Evolutionary conservation across 2,797 vertebrate genomes (phyloP).

Genomic region (Dromococcyx pavoninus): DNA sequence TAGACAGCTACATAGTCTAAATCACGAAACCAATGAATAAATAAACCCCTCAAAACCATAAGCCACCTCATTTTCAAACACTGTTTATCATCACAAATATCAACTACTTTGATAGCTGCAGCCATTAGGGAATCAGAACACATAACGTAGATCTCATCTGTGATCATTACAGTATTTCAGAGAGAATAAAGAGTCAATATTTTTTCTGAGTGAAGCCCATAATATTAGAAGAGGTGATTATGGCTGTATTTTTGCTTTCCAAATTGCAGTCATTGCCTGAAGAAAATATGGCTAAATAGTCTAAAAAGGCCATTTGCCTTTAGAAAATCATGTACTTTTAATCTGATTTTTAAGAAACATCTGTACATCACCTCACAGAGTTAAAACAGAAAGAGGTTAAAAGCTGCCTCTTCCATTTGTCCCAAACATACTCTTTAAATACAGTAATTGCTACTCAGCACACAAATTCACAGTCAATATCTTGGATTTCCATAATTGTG

Average conservation of each 20-base stretch:
- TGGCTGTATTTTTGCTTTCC: background rate
- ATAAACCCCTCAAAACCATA: background rate
- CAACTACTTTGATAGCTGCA: conserved; percentile 9
- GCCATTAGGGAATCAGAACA: background rate
- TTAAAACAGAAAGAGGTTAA: background rate
- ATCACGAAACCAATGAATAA: background rate
- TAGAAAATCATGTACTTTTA: background rate
- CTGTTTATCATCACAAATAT: background rate
- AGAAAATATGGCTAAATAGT: background rate
- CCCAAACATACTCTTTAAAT: conserved; percentile 4
- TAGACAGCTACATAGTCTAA: background rate
- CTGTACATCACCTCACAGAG: background rate
- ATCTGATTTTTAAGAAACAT: background rate
- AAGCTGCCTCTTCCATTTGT: background rate
- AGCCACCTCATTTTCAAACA: background rate
- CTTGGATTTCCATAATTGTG: background rate
- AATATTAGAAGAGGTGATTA: background rate
- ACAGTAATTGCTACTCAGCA: background rate
- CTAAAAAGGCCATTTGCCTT: background rate
- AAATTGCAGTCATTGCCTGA: background rate
- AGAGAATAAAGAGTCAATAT: background rate
- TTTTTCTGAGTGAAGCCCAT: background rate
- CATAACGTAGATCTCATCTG: background rate
- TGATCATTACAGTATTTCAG: background rate
- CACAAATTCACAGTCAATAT: background rate